A percentile compares a stretch with the other conserved stretches of the same genome.
phyloP scores from a whole-genome alignment of 2,113 vertebrate species.

The Malurus alboscapulatus region DNA sequence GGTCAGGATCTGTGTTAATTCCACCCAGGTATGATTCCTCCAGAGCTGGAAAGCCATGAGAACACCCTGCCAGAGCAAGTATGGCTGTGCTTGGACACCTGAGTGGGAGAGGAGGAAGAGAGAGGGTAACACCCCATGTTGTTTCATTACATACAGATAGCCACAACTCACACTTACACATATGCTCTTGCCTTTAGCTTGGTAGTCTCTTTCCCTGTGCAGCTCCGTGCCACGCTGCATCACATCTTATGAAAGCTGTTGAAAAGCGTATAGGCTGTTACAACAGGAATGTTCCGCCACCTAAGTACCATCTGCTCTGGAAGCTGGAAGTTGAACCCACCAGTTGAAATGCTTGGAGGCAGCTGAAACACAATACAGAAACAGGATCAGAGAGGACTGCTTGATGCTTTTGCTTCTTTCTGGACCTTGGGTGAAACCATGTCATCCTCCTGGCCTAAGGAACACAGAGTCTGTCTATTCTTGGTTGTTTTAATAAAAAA shows the following conservation, averaged over 20 bases:
- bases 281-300: not conserved
- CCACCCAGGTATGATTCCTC: not conserved
- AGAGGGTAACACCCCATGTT: not conserved
- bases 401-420: not conserved
- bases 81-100: not conserved
- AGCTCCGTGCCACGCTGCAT: not conserved
- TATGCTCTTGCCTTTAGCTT: slow-evolving; percentile 24
- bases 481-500: not conserved
- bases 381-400: not conserved
- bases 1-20: not conserved
- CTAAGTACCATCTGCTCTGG: slow-evolving; percentile 31
- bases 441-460: not conserved
- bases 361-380: not conserved
- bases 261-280: not conserved
- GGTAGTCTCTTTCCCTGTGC: not conserved
- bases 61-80: not conserved
- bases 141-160: not conserved
- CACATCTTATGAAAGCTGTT: not conserved
- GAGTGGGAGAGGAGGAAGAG: not conserved
- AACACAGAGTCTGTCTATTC: not conserved
- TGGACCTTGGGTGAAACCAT: not conserved
- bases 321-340: not conserved
- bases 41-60: not conserved
- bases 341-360: not conserved
- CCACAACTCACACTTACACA: not conserved